A percentile compares a stretch with the other conserved stretches of the same genome.
phyloP scores from a whole-genome alignment of 2,113 vertebrate species.

The Leucosticte australis region DNA sequence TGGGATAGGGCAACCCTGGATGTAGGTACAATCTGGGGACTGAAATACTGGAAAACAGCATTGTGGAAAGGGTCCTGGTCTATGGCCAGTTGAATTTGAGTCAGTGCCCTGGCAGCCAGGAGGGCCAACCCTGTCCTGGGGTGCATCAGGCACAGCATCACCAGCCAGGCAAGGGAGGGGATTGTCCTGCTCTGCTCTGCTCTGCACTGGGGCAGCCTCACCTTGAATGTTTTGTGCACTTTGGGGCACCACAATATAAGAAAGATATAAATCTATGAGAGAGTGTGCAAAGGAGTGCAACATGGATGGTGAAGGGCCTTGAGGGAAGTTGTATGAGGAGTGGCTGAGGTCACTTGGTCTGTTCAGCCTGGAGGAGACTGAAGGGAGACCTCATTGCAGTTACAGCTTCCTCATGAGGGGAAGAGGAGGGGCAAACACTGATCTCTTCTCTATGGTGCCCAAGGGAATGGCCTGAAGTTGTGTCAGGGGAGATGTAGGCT shows the following conservation, averaged over 20 bases:
- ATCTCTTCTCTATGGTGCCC: neutral
- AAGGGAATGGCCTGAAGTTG: neutral
- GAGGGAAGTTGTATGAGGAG: accelerated
- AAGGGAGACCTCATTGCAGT: neutral
- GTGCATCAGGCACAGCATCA: accelerated
- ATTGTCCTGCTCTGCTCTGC: accelerated
- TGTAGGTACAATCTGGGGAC: neutral
- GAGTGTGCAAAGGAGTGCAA: neutral
- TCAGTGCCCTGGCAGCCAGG: neutral
- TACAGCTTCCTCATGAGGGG: accelerated
- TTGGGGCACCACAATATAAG: neutral
- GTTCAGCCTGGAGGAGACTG: neutral
- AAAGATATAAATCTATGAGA: neutral
- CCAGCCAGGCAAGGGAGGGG: accelerated
- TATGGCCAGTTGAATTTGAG: accelerated
- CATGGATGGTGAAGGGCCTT: neutral
- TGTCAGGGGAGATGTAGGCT: neutral
- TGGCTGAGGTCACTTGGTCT: neutral
- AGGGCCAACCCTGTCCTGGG: accelerated
- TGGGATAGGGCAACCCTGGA: neutral
- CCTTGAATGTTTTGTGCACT: neutral
- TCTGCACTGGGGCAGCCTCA: neutral
- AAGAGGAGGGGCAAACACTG: neutral
- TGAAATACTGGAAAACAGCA: neutral
- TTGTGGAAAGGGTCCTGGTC: neutral